These are phyloP conservation scores for Pelvicachromis taeniatus DNA, from an alignment of 2,113 vertebrate species.

Conservation along the genomic window DNA sequence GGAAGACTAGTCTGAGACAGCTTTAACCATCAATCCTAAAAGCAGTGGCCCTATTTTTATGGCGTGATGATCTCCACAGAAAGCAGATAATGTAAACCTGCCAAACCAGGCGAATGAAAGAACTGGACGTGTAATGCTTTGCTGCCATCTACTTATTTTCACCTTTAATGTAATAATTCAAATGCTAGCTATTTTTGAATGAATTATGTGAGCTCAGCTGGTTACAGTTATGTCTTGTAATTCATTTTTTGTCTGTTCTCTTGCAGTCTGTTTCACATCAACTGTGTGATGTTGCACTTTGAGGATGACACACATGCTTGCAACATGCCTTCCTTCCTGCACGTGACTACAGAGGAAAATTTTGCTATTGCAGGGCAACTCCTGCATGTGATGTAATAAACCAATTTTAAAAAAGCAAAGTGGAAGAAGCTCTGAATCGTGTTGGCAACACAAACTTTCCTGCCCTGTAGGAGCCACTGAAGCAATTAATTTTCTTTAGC, in stretches of 20 bases:
- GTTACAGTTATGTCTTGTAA: background rate
- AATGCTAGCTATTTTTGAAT: background rate
- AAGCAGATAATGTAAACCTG: background rate
- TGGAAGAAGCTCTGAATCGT: background rate
- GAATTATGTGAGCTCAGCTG: background rate
- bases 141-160: background rate
- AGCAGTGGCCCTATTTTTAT: background rate
- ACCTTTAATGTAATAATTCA: background rate
- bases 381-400: background rate
- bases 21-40: background rate
- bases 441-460: background rate
- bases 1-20: background rate
- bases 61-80: background rate
- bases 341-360: background rate
- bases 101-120: background rate
- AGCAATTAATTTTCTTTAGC: slow-evolving; percentile 16
- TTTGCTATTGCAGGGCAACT: background rate
- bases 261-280: background rate
- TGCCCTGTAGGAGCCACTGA: background rate
- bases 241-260: background rate
- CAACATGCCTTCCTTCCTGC: background rate
- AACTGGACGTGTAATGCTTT: background rate
- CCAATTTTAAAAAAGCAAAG: background rate
- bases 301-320: background rate
- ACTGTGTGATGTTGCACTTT: background rate